Percentiles rank a stretch among this genome's conserved stretches.
Conservation (phyloP, 2,888 invertebrate genomes). For the Xylota sylvarum region DNA sequence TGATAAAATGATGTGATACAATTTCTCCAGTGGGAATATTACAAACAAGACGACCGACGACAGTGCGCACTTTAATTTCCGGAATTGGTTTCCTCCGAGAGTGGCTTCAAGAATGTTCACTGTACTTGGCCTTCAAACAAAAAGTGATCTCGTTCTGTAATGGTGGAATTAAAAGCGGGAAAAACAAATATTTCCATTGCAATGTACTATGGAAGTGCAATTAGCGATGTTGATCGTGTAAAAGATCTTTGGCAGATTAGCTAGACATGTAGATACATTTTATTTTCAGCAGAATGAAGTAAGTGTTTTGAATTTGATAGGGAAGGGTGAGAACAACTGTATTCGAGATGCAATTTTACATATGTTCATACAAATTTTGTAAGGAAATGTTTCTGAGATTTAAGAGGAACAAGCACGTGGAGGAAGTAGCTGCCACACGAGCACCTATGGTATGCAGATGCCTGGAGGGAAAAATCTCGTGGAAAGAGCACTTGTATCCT, state of each 20-base stretch:
- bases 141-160: slow-evolving; percentile 26
- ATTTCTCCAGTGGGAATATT: slow-evolving; percentile 47
- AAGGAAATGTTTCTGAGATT: not conserved
- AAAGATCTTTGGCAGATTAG: slow-evolving; percentile 7
- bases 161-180: slow-evolving; percentile 35
- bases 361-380: no score
- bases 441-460: no score
- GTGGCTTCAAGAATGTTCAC: slow-evolving; percentile 25
- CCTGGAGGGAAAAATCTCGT: no score
- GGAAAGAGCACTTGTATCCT: no score
- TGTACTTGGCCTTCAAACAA: slow-evolving; percentile 39
- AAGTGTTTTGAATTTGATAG: not conserved
- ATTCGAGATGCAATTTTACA: not conserved
- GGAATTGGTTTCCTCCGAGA: slow-evolving; percentile 27
- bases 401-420: not conserved
- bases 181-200: slow-evolving; percentile 7
- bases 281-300: not conserved
- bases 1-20: slow-evolving; percentile 33
- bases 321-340: not conserved
- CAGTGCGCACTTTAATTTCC: slow-evolving; percentile 61
- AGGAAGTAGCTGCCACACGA: no score
- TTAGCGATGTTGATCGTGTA: slow-evolving; percentile 22
- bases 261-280: not conserved
- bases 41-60: slow-evolving; percentile 18
- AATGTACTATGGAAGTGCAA: slow-evolving; percentile 30